Conservation (phyloP, 2,797 vertebrate genomes). For the Tamandua tetradactyla region DNA sequence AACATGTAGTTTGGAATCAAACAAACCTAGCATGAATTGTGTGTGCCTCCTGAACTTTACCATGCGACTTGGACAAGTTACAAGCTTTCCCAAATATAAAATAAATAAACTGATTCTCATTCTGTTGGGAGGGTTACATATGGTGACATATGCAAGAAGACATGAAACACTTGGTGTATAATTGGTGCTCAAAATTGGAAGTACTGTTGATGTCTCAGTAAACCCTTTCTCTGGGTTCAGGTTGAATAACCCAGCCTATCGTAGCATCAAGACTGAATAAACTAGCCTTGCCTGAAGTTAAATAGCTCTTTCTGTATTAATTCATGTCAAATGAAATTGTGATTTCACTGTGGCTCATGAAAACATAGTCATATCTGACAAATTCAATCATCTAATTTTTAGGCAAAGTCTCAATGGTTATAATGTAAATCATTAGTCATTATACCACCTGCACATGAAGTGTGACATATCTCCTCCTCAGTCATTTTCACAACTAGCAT, state of each 20-base stretch:
- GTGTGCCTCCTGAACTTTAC: neutral
- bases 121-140: neutral
- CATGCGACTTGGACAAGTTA: neutral
- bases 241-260: neutral
- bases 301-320: conserved; percentile 32
- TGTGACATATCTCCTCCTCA: conserved; percentile 44
- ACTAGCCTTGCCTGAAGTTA: neutral
- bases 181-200: neutral
- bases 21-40: neutral
- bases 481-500: neutral
- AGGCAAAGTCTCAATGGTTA: conserved; percentile 55
- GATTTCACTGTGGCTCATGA: conserved; percentile 71
- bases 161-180: rapidly evolving
- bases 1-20: neutral
- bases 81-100: neutral
- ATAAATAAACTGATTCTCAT: neutral
- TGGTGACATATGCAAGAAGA: neutral
- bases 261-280: neutral
- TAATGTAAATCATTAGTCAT: conserved; percentile 51
- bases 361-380: conserved; percentile 75
- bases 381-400: conserved; percentile 76
- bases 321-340: conserved; percentile 66
- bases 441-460: conserved; percentile 51
- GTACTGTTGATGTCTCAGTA: neutral
- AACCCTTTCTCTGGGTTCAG: neutral